Conservation (phyloP, 2,888 invertebrate species). For the Drosophila helvetica region DNA sequence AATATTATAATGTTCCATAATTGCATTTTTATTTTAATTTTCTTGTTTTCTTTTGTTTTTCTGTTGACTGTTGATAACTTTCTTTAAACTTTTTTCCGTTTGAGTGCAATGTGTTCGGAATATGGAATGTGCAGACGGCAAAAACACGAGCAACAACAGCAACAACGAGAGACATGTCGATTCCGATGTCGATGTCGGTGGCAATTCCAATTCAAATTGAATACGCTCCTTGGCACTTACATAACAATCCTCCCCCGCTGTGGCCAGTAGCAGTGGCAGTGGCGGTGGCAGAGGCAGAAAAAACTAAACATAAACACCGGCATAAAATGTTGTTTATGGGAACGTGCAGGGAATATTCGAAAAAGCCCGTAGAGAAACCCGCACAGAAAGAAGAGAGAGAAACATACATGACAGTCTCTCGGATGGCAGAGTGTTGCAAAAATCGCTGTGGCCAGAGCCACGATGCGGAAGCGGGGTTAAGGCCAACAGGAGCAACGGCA, state of each 20-base stretch:
- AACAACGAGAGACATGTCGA: background rate
- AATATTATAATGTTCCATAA: constrained; percentile 5
- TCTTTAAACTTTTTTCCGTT: constrained; percentile 32
- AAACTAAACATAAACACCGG: constrained; percentile 63
- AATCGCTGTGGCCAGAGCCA: background rate
- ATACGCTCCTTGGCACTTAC: constrained; percentile 58
- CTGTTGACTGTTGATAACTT: constrained; percentile 22
- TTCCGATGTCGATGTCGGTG: constrained; percentile 9
- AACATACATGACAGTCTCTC: background rate
- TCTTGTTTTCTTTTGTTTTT: constrained; percentile 12
- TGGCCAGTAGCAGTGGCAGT: constrained; percentile 13
- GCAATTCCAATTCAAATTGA: constrained; percentile 63
- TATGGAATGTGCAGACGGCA: constrained; percentile 24
- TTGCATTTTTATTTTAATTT: constrained; percentile 30
- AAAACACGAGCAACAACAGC: background rate
- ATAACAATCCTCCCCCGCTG: constrained; percentile 45
- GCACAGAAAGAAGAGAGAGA: background rate
- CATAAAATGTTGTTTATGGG: constrained; percentile 67
- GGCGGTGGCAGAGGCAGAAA: constrained; percentile 10
- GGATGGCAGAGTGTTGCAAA: background rate
- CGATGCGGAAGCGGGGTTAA: constrained; percentile 60
- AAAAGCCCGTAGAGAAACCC: constrained; percentile 1
- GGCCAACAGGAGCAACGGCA: constrained; percentile 51
- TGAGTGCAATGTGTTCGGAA: constrained; percentile 24
- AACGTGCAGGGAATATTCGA: constrained; percentile 56